Evolutionary conservation across 2,888 invertebrate genomes (phyloP).

Genomic region (Uloborus plumipes): DNA sequence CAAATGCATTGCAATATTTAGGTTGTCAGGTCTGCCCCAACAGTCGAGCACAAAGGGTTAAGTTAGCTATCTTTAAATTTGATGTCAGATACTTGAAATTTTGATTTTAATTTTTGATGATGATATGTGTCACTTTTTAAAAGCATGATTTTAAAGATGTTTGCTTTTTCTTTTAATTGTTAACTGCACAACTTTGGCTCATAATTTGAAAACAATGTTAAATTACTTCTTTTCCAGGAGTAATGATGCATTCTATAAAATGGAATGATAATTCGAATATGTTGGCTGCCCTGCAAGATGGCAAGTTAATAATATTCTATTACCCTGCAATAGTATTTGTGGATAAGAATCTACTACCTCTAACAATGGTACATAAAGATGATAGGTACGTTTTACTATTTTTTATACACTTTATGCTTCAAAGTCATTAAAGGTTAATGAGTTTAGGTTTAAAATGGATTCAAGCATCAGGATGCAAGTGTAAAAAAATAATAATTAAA

Average conservation of each 20-base stretch:
- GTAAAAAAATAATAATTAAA: too few species aligned
- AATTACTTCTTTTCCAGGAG: constrained; percentile 72
- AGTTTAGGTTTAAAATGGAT: too few species aligned
- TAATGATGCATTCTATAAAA: constrained; percentile 77
- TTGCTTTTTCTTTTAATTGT: neutral
- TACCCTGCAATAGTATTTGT: constrained; percentile 82
- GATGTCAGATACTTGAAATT: neutral
- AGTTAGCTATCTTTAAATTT: too few species aligned
- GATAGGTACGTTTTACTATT: constrained; percentile 69
- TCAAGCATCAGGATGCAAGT: too few species aligned
- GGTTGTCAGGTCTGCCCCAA: too few species aligned
- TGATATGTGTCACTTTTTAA: neutral
- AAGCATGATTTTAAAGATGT: neutral
- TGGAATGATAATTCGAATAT: constrained; percentile 86
- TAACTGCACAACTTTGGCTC: neutral
- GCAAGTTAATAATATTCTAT: constrained; percentile 84
- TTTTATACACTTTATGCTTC: too few species aligned
- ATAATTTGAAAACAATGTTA: too few species aligned
- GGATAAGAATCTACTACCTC: constrained; percentile 79
- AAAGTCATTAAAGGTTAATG: too few species aligned
- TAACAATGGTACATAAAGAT: constrained; percentile 74
- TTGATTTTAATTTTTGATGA: neutral
- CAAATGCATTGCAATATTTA: too few species aligned
- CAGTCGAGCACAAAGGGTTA: too few species aligned
- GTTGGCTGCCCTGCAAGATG: constrained; percentile 83